Percentiles rank a stretch among this genome's conserved stretches.
Conservation (phyloP, 2,888 invertebrate genomes). For the Rhyacophila evoluta region DNA sequence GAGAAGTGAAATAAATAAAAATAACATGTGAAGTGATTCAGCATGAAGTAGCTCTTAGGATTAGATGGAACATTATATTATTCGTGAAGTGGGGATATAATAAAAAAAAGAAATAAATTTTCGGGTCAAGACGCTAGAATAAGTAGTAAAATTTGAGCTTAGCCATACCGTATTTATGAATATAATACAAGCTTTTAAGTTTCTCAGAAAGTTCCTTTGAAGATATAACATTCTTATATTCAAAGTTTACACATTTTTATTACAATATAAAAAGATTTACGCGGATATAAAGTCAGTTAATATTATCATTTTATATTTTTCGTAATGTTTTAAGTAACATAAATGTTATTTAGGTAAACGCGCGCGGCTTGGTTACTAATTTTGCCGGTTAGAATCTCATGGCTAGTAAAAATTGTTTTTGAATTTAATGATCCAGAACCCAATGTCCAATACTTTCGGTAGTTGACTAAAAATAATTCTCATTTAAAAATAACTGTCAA, state of each 20-base stretch:
- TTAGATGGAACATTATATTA: constrained; percentile 22
- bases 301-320: not conserved
- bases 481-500: too few relatives aligned
- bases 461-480: too few relatives aligned
- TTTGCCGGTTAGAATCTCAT: too few relatives aligned
- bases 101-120: not conserved
- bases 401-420: too few relatives aligned
- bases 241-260: not conserved
- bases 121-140: not conserved
- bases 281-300: not conserved
- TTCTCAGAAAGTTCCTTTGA: not conserved
- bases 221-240: not conserved
- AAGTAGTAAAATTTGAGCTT: constrained; percentile 4
- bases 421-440: too few relatives aligned
- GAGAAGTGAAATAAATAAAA: constrained; percentile 13
- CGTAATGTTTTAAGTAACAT: not conserved
- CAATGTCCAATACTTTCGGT: too few relatives aligned
- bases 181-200: not conserved
- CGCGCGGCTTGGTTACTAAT: too few relatives aligned
- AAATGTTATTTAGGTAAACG: too few relatives aligned
- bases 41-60: constrained; percentile 5
- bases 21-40: constrained; percentile 22
- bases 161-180: not conserved
- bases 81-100: constrained; percentile 12
- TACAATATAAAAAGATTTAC: not conserved